These are phyloP conservation scores for Daptonema setosum DNA, from an alignment of 2,888 invertebrate genomes.

Conservation along the genomic window DNA sequence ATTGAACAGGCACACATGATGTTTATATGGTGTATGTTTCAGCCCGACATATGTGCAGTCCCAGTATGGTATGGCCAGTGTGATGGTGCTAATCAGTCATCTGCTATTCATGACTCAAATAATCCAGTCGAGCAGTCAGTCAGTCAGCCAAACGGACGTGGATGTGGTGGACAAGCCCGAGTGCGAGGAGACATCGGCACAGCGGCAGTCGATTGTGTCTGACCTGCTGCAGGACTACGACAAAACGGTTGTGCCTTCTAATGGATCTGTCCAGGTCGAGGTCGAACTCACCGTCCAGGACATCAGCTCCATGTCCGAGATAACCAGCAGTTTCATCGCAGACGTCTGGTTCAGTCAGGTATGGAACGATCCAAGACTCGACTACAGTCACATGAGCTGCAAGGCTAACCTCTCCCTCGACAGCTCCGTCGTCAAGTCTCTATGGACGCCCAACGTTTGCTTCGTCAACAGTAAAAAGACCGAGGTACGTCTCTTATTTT, in stretches of 20 bases:
- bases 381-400: conserved; percentile 17
- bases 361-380: conserved; percentile 3
- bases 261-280: conserved; percentile 9
- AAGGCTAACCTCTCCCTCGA: conserved; percentile 24
- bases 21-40: no score
- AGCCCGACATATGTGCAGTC: no score
- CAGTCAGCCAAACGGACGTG: no score
- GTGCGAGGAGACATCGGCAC: background rate
- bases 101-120: no score
- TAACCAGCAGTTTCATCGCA: conserved; percentile 12
- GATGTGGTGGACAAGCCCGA: no score
- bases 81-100: no score
- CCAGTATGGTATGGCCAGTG: no score
- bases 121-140: no score
- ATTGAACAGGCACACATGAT: no score
- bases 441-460: conserved; percentile 26
- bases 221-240: conserved; percentile 8
- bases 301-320: conserved; percentile 12
- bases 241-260: conserved; percentile 12
- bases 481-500: conserved; percentile 10
- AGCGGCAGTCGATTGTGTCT: background rate
- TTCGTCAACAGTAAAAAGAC: conserved; percentile 24
- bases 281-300: conserved; percentile 11
- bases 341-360: conserved; percentile 12
- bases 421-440: conserved; percentile 18